Evolutionary conservation across 2,888 invertebrate genomes (phyloP), one percentile per base, ranked within the genome.

Genomic region (Tuta absoluta): DNA sequence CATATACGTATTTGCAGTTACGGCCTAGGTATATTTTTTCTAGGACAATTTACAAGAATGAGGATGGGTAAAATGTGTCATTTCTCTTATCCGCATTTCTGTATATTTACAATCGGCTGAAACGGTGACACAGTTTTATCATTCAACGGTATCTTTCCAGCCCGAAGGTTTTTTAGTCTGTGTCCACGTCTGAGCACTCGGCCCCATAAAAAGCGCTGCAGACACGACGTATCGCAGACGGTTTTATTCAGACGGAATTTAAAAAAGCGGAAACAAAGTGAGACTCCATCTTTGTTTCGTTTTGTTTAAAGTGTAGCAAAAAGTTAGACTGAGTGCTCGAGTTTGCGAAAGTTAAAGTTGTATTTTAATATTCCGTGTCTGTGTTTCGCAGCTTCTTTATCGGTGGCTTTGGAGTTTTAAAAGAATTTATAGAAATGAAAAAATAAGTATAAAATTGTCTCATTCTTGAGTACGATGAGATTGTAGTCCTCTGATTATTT

Each of bases 161-260:
- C n/a, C n/a, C n/a, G n/a, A n/a, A n/a, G n/a, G n/a, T n/a, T 45
- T 53, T 53, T 7, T 23, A 24, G 51, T 53, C 51, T 53, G 21
- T 53, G 51, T 23, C 80, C 82, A 78, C 83, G 83, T 81, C 84
- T 84, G 79, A 71, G 72, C 76, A 77, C 81, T 81, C 67, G 77
- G 74, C 75, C 75, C 80, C 82, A 77, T 85, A 86, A 89, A 89
- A 89, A 87, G 78, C 78, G 75, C 78, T 77, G 73, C 77, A 81
- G 81, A 81, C 82, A 79, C 79, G 77, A 78, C 81, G 81, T 84
- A 80, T 83, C 79, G 79, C 81, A 85, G 85, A 86, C 82, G 73
- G 80, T 84, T 83, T 85, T 84, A 80, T 84, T 81, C 74, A 68
- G 71, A 65, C 49, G 68, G 73, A 73, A 72, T 72, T 73, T 72